Percentiles rank a stretch among this genome's conserved stretches.
phyloP scores from a whole-genome alignment of 2,888 invertebrate species.

The Exephanes ischioxanthus region DNA sequence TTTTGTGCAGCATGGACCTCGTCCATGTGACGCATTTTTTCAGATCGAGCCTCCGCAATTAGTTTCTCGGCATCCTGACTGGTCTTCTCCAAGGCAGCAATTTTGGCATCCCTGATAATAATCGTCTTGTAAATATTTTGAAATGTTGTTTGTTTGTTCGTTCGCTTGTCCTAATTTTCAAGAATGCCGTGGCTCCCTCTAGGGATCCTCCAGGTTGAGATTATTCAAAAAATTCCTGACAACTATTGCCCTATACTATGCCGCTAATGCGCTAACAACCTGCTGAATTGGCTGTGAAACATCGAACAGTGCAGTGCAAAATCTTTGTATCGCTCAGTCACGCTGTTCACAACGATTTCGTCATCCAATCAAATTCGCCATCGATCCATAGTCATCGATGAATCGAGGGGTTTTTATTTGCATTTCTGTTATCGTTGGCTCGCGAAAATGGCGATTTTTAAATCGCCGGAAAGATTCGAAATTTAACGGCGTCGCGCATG shows the following conservation, averaged over 20 bases:
- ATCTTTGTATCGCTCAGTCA: neutral
- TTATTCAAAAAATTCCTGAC: neutral
- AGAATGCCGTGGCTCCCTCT: neutral
- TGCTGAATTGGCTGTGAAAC: conserved; percentile 74
- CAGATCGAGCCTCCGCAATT: conserved; percentile 94
- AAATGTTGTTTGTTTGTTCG: neutral
- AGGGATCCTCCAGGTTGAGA: neutral
- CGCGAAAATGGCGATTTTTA: conserved; percentile 50
- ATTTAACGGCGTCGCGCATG: conserved; percentile 10
- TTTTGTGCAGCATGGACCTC: conserved; percentile 94
- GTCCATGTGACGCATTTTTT: conserved; percentile 95
- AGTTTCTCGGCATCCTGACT: conserved; percentile 94
- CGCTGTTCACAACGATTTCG: neutral
- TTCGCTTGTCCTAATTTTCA: neutral
- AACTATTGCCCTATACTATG: neutral
- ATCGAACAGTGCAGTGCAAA: conserved; percentile 67
- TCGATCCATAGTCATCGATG: neutral
- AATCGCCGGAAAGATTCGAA: conserved; percentile 50
- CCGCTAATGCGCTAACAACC: too few relatives aligned
- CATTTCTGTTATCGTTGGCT: conserved; percentile 50
- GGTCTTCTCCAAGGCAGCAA: conserved; percentile 93
- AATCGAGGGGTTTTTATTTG: neutral
- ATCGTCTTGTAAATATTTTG: neutral
- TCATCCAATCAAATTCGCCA: neutral
- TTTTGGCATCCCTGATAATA: conserved; percentile 85